A percentile compares a stretch with the other conserved stretches of the same genome.
phyloP scores from a whole-genome alignment of 2,888 invertebrate genomes.

The Diplazon laetatorius region DNA sequence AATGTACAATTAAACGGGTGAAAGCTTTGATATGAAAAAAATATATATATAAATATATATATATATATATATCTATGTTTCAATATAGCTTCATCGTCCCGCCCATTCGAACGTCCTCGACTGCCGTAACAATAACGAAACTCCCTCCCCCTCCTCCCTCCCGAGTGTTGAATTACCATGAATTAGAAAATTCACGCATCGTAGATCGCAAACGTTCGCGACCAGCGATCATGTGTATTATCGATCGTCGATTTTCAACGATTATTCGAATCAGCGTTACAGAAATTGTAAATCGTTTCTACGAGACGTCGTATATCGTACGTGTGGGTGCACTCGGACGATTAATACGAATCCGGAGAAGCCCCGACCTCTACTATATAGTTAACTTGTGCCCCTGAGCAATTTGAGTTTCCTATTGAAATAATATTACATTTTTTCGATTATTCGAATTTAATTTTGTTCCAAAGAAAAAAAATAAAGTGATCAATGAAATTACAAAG shows the following conservation, averaged over 20 bases:
- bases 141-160: too few relatives aligned
- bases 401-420: too few relatives aligned
- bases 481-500: too few relatives aligned
- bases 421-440: too few relatives aligned
- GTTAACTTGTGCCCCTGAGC: too few relatives aligned
- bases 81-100: not conserved
- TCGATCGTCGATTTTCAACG: not conserved
- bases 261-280: conserved; percentile 2
- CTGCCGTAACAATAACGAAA: not conserved
- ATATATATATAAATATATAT: too few relatives aligned
- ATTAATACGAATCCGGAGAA: conserved; percentile 40
- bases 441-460: too few relatives aligned
- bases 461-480: too few relatives aligned
- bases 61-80: too few relatives aligned
- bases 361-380: too few relatives aligned
- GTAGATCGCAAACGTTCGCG: not conserved
- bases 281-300: conserved; percentile 8
- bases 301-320: too few relatives aligned
- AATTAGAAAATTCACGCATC: conserved; percentile 3
- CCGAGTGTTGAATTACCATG: conserved; percentile 12
- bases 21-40: conserved; percentile 2
- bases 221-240: conserved; percentile 14
- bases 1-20: not conserved
- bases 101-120: conserved; percentile 7
- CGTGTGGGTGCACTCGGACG: too few relatives aligned